Base-by-base conservation (phyloP, 2,888 invertebrate species). In the Xylota segnis region DNA sequence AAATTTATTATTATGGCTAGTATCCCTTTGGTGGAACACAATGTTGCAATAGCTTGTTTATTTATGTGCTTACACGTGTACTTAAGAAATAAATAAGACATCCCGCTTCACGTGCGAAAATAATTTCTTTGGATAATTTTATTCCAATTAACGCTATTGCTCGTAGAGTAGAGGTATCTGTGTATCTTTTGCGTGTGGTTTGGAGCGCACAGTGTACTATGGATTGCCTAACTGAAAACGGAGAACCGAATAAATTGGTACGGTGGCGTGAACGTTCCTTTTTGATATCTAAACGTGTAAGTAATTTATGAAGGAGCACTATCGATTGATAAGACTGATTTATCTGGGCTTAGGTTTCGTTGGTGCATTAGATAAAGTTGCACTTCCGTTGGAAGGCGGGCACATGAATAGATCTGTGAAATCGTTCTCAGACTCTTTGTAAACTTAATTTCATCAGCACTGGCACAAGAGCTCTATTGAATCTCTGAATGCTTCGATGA, bases 31-130 rank as follows among this genome's bases (percentile, higher is more conserved):
- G n/a, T 5, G 9, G 16, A 27, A 14, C 2, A 54, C 45, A 43
- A 56, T n/a, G 16, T 70, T 56, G 52, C 54, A 68, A 52, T n/a
- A 40, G 40, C 7, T 18, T 10, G 18, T 43, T 56, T 32, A 56
- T 70, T 56, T 70, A 70, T 45, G 32, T 29, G n/a, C 70, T 45
- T n/a, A 32, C 43, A 70, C 43, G 56, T 70, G 56, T 56, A 45
- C 16, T 32, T 18, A 56, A 32, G 9, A 37, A 59, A 47, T 71
- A 47, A 71, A 59, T 47, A 47, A 58, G 29, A 59, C 47, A 47
- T 47, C 9, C 10, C 58, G 23, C 12, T 0, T 23, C 6, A 59
- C 70, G 27, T 47, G 71, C 27, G 27, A 37, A 71, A 71, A 34
- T 58, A 45, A 43, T 68, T 32, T 37, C n/a, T 52, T 66, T 4